These are phyloP conservation scores for Dolomedes plantarius DNA, from an alignment of 2,888 invertebrate species.

Conservation along the genomic window DNA sequence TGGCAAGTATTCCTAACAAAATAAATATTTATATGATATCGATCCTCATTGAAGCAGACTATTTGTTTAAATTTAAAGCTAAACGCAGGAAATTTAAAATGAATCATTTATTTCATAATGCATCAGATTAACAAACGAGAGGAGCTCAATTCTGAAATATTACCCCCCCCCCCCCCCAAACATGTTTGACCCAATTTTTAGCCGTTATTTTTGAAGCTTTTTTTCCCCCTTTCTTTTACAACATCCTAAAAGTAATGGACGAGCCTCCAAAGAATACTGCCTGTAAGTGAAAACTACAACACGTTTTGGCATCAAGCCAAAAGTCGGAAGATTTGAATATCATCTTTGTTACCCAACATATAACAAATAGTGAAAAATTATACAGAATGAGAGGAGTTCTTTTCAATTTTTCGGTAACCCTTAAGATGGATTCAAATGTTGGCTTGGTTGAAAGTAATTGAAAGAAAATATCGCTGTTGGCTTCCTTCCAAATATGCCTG, in stretches of 20 bases:
- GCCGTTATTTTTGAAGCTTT: neutral
- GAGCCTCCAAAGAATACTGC: too few species aligned
- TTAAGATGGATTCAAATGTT: neutral
- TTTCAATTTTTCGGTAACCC: neutral
- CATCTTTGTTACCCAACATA: neutral
- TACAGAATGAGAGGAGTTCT: neutral
- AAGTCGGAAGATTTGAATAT: neutral
- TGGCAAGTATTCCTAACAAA: too few species aligned
- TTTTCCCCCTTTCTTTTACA: too few species aligned
- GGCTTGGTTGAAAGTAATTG: neutral
- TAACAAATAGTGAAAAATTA: neutral
- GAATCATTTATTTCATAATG: too few species aligned
- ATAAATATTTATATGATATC: too few species aligned
- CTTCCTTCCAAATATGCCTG: neutral
- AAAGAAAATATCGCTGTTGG: neutral
- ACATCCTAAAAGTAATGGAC: conserved; percentile 1
- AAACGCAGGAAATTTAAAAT: too few species aligned
- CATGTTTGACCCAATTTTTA: neutral
- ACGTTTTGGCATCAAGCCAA: neutral
- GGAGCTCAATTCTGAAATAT: too few species aligned
- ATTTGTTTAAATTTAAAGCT: too few species aligned
- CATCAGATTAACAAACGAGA: too few species aligned
- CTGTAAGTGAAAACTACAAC: neutral
- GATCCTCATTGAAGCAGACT: too few species aligned
- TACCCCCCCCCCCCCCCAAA: too few species aligned